phyloP scores from a whole-genome alignment of 2,888 invertebrate species.

The Aspidiotus rigidus region DNA sequence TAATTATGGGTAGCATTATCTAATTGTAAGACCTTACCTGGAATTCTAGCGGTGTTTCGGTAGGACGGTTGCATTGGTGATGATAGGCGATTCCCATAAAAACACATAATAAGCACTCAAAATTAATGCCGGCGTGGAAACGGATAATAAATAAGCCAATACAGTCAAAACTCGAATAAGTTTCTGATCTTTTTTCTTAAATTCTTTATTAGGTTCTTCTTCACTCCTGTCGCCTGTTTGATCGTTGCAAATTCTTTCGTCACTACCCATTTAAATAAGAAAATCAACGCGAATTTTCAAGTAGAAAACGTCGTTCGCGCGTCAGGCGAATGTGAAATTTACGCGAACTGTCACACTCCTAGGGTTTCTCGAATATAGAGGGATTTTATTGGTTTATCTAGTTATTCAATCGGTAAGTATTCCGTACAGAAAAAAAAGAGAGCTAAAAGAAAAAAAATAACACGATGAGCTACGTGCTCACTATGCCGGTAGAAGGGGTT shows the following conservation, averaged over 20 bases:
- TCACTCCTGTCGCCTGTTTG: constrained; percentile 9
- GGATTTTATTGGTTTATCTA: constrained; percentile 27
- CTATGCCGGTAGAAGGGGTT: no score
- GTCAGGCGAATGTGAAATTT: constrained; percentile 5
- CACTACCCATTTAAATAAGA: constrained; percentile 16
- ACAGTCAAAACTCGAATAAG: constrained; percentile 84
- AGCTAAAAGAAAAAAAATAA: no score
- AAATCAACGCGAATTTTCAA: constrained; percentile 9
- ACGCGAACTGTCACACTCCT: constrained; percentile 6
- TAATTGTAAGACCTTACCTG: background rate
- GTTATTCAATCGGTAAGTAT: constrained; percentile 25
- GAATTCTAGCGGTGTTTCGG: background rate
- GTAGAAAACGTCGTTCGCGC: background rate
- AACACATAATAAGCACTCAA: constrained; percentile 88
- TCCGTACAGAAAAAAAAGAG: no score
- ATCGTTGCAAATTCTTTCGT: constrained; percentile 27
- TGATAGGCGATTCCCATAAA: constrained; percentile 72
- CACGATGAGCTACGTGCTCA: no score
- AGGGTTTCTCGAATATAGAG: constrained; percentile 16
- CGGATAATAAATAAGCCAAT: constrained; percentile 85
- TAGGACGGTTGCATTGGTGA: background rate
- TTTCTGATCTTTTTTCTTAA: constrained; percentile 47
- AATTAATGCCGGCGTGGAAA: constrained; percentile 87
- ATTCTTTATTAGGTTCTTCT: background rate
- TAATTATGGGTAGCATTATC: no score